Evolutionary conservation across 2,797 vertebrate genomes (phyloP), one percentile per base, ranked within the genome.

Genomic region (Gambelia wislizenii): DNA sequence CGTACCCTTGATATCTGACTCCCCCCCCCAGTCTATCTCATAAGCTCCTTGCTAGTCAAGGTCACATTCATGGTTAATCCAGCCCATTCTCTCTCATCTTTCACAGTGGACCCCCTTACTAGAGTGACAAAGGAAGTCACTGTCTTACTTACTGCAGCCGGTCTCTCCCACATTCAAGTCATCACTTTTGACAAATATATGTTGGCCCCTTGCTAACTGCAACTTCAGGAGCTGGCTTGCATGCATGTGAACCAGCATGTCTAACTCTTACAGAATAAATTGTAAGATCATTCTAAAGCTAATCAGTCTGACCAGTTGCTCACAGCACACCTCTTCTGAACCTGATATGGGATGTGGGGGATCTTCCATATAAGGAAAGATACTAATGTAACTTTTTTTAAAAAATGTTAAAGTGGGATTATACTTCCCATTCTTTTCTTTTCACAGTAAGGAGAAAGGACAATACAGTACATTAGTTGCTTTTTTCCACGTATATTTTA

Each of bases 1-100:
- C 59, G 3, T 54, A 76, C 77, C 42, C 87, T 1, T 44, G 44
- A 76, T 39, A 78, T 0, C 0, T 59, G 0, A 0, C 0, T n/a
- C 3, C 70, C 25, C 64, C 0, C 59, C 59, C 20, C 14, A 52
- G 7, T 0, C 56, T 0, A 1, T 6, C 30, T 33, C 22, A n/a
- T 36, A 67, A 9, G 42, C 42, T 75, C 39, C 9, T 16, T 67
- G 44, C 33, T 64, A 67, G 20, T 36, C 59, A 86, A 49, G 47
- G 44, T 72, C n/a, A 52, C 49, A 49, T 33, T 64, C 44, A 27
- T 36, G 13, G 56, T 25, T 44, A n/a, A 47, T 27, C 74, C 30
- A 86, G 20, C 33, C 22, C 42, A 67, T 33, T 44, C 6, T 44
- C 30, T 49, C 33, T 54, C 47, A 49, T n/a, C 83, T 36, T 44